A percentile compares a stretch with the other conserved stretches of the same genome.
Conservation (phyloP, 2,113 vertebrate species). For the Thymallus thymallus region DNA sequence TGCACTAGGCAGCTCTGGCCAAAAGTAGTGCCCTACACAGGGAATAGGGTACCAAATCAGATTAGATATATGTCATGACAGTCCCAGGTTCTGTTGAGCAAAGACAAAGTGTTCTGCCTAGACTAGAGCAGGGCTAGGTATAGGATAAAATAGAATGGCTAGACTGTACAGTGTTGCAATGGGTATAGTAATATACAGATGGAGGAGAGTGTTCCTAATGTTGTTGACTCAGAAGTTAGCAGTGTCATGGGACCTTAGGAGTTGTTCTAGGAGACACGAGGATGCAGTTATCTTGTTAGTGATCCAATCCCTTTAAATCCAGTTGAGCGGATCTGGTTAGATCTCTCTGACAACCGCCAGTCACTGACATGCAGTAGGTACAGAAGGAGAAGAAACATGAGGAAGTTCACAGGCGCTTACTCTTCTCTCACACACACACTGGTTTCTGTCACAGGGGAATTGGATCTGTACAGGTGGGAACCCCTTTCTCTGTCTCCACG, state of each 20-base stretch:
- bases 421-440: neutral
- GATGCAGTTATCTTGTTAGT: neutral
- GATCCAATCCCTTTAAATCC: neutral
- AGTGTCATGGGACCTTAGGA: neutral
- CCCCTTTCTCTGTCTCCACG: slow-evolving; percentile 46
- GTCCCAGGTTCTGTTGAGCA: slow-evolving; percentile 52
- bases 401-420: neutral
- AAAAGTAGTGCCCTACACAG: slow-evolving; percentile 8
- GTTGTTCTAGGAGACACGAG: neutral
- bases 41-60: too few species aligned
- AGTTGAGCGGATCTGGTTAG: neutral
- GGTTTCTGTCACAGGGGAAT: slow-evolving; percentile 17
- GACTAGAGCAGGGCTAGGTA: slow-evolving; percentile 45
- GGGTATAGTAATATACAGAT: slow-evolving; percentile 51
- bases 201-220: slow-evolving; percentile 1
- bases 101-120: slow-evolving; percentile 51
- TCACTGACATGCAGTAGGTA: slow-evolving; percentile 5
- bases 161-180: slow-evolving; percentile 62
- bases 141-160: slow-evolving; percentile 62
- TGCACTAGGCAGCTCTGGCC: too few species aligned
- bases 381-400: neutral
- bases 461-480: slow-evolving; percentile 32
- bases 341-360: neutral
- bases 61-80: slow-evolving; percentile 7
- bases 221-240: slow-evolving; percentile 11